phyloP scores from a whole-genome alignment of 2,888 invertebrate genomes.

The Caenorhabditis plicata region DNA sequence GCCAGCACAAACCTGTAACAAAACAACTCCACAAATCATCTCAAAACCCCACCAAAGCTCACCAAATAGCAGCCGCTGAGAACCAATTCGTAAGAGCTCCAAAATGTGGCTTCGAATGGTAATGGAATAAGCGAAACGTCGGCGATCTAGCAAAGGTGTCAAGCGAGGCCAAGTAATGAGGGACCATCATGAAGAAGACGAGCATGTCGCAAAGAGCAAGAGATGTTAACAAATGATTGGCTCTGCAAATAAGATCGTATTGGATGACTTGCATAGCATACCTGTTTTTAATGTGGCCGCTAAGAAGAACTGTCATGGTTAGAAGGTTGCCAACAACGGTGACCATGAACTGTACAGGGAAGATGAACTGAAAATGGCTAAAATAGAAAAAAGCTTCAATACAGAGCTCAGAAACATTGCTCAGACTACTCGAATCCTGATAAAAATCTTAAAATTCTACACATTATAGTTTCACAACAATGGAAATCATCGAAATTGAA shows the following conservation, averaged over 20 bases:
- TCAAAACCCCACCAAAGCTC: constrained; percentile 3
- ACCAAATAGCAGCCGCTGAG: constrained; percentile 55
- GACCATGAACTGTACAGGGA: constrained; percentile 58
- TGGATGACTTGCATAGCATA: constrained; percentile 1
- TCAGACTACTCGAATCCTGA: no score
- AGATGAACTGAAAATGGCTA: constrained; percentile 53
- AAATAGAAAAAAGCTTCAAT: no score
- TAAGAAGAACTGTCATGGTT: constrained; percentile 56
- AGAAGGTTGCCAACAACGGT: constrained; percentile 59
- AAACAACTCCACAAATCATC: no score
- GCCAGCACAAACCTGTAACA: constrained; percentile 52
- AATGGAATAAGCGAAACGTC: constrained; percentile 41
- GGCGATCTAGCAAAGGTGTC: constrained; percentile 28
- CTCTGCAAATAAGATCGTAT: constrained; percentile 27
- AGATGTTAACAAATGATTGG: constrained; percentile 47
- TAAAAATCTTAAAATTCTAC: no score
- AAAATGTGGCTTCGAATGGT: constrained; percentile 43
- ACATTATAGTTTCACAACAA: no score
- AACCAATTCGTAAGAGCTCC: constrained; percentile 52
- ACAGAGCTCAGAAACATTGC: no score
- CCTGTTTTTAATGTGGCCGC: constrained; percentile 49
- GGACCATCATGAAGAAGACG: constrained; percentile 49
- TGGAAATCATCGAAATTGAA: no score
- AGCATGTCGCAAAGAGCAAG: constrained; percentile 49
- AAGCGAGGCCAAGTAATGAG: constrained; percentile 39